Evolutionary conservation across 2,888 invertebrate genomes (phyloP), one percentile per base, ranked within the genome.

Genomic region (Drosophila dives): DNA sequence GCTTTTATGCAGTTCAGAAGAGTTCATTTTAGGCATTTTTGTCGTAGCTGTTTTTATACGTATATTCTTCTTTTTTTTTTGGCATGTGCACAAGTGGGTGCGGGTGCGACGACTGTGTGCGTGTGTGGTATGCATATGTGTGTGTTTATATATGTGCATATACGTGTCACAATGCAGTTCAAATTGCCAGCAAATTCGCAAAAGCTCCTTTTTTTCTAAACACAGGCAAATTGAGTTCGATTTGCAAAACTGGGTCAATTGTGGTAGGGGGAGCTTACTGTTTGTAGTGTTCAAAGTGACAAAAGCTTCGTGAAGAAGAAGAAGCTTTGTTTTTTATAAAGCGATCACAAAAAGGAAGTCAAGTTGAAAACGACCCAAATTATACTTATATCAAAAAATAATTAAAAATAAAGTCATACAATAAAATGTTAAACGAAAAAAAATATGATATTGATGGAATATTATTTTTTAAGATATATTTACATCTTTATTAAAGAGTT

Each of bases 1-100:
- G 71, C 75, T 65, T 62, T 64, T 56, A 59, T 72, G 66, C 72
- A 86, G 85, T 85, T 85, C 85, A 90, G 74, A 66, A 68, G 90
- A 85, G 85, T 85, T 85, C 85, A 85, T 59, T 72, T 26, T 34
- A 45, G 60, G 42, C 45, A 48, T 68, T 62, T 61, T 55, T 59
- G 11, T 45, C 49, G 26, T 4, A 11, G 20, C 23, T 45, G 40
- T 51, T 15, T 62, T 59, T 48, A 29, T 62, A 50, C 59, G 3
- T 8, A 45, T 75, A 42, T 42, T 58, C 36, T 36, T 53, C 34
- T 15, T 38, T 60, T 48, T 64, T 75, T 80, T 76, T 77, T 71
- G 77, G 72, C 81, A 77, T 80, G 26, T 70, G 53, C 67, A 49
- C 64, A 60, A 66, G 59, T 70, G 64, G 45, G 56, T 56, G 54